Evolutionary conservation across 1,140 invertebrate species (phyloP), one percentile per base, ranked within the genome.

Genomic region (Calephelis nemesis): DNA sequence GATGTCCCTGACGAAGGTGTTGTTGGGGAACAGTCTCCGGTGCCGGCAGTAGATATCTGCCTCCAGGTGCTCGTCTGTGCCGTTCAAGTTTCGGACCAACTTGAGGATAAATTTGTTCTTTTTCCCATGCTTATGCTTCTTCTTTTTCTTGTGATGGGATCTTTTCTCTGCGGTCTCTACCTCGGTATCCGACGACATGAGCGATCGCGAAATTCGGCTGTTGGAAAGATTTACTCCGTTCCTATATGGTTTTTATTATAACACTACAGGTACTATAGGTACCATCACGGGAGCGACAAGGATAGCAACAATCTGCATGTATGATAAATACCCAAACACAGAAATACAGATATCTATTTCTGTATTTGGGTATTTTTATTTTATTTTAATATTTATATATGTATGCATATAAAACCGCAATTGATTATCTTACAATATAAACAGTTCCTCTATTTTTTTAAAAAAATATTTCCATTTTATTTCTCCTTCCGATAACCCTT

Each of bases 41-140:
- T 90, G 88, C 7, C 65, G 70, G 74, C 87, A 90, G 68, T 80
- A 79, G 5, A 88, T 68, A 48, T 86, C 86, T n/a, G 79, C 74
- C 69, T 90, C 87, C 40, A 90, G 63, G 60, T 90, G 86, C 7
- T 88, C 76, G 15, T 78, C 75, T 0, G 74, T 65, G 42, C 62
- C 58, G 69, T 83, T 83, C 7, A 0, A 6, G 1, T 9, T 11
- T 4, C 62, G 76, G 7, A 83, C 39, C 45, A 90, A 64, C 60
- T 75, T 77, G 65, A 90, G 62, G 4, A 90, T 80, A 73, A 90
- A 90, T 69, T 90, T 90, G 76, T 90, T 83, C 72, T 87, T 87
- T 4, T 70, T 79, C 3, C 49, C 62, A 58, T 73, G 69, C 42
- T 73, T 74, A 45, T 62, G 62, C 45, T 73, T 75, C 50, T 76